These are phyloP conservation scores for Lepidocolaptes lacrymiger DNA, from an alignment of 2,797 vertebrate species.

Conservation along the genomic window DNA sequence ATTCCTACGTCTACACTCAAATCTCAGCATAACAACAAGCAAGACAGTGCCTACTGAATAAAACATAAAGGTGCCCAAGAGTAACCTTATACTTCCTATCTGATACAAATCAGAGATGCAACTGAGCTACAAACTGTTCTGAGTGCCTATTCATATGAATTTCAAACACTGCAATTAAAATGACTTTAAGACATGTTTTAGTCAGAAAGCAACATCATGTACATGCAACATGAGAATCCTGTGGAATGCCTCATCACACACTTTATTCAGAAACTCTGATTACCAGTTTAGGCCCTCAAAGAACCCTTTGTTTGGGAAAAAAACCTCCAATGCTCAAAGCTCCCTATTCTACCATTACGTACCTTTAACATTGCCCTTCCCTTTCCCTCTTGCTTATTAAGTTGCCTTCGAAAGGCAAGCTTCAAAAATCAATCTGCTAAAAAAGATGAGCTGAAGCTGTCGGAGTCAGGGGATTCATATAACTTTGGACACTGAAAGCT, in stretches of 20 bases:
- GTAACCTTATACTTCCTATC: not conserved
- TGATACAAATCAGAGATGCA: not conserved
- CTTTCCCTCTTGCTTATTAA: not conserved
- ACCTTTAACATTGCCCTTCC: not conserved
- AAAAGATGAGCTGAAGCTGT: not conserved
- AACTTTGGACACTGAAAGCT: not conserved
- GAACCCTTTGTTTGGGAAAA: not conserved
- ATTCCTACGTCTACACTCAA: not conserved
- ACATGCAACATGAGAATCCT: not conserved
- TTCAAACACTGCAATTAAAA: not conserved
- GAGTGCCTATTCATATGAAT: not conserved
- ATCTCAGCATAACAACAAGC: not conserved
- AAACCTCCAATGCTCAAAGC: not conserved
- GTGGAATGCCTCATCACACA: not conserved
- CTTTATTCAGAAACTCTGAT: not conserved
- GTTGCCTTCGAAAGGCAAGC: not conserved
- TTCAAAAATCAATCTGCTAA: not conserved
- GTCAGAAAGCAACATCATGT: not conserved
- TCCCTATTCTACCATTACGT: not conserved
- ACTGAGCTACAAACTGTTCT: not conserved
- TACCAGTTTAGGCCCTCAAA: not conserved
- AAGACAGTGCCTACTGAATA: constrained; percentile 15
- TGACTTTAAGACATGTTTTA: not conserved
- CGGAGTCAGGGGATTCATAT: not conserved
- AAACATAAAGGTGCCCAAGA: not conserved